Conservation (phyloP, 2,888 invertebrate genomes). For the Crepidodera aurea region DNA sequence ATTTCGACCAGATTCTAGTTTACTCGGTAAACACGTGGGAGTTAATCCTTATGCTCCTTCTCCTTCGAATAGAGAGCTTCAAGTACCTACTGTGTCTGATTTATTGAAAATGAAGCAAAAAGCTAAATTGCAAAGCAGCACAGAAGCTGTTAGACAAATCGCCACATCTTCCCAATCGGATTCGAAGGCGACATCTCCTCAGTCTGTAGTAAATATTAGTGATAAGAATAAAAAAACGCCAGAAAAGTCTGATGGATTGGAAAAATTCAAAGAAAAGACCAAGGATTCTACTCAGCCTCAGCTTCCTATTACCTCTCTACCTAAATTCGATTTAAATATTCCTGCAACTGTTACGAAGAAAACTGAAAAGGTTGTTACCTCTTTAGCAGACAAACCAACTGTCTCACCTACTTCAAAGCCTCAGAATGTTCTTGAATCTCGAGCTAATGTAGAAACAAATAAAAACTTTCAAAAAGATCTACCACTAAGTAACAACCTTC, state of each 20-base stretch:
- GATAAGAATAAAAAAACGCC: not conserved
- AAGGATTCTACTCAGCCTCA: not conserved
- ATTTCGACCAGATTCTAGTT: conserved; percentile 40
- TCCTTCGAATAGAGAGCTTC: conserved; percentile 62
- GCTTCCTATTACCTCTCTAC: conserved; percentile 67
- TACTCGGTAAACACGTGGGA: conserved; percentile 51
- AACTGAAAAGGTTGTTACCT: not conserved
- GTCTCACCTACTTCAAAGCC: not conserved
- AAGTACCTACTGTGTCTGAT: conserved; percentile 71
- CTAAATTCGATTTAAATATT: conserved; percentile 65
- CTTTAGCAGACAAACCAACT: not conserved
- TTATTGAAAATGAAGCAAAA: conserved; percentile 68
- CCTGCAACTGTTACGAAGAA: conserved; percentile 50
- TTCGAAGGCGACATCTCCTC: conserved; percentile 49
- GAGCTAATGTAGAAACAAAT: conserved; percentile 22
- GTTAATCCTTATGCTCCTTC: conserved; percentile 54
- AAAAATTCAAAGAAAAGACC: not conserved
- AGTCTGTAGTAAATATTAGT: conserved; percentile 44
- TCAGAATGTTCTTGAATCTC: not conserved
- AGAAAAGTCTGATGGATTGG: not conserved
- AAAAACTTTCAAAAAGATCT: conserved; percentile 33
- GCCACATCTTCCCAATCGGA: conserved; percentile 66
- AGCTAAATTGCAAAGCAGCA: conserved; percentile 68
- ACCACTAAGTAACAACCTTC: not conserved
- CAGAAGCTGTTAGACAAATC: conserved; percentile 69